Evolutionary conservation across 2,888 invertebrate species (phyloP).

Genomic region (Apantesis nais): DNA sequence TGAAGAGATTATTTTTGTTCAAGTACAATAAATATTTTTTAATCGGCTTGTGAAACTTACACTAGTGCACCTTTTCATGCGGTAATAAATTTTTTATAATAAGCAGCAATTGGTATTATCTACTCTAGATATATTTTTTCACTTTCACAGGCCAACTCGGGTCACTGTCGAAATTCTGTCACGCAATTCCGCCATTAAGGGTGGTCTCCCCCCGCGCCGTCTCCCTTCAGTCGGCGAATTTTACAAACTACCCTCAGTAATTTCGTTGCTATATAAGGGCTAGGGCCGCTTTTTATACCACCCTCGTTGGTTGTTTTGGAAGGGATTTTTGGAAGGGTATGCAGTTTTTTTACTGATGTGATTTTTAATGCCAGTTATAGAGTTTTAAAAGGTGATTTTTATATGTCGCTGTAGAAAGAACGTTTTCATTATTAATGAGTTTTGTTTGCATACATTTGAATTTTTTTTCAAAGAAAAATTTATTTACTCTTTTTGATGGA

Average conservation of each 20-base stretch:
- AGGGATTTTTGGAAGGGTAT: slow-evolving; percentile 65
- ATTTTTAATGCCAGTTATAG: slow-evolving; percentile 49
- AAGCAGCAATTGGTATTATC: slow-evolving; percentile 47
- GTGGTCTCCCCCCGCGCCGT: slow-evolving; percentile 61
- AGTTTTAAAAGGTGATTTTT: slow-evolving; percentile 4
- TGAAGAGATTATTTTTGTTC: neutral
- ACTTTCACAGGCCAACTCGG: slow-evolving; percentile 81
- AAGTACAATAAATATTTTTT: neutral
- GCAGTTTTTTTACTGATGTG: slow-evolving; percentile 62
- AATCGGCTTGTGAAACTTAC: neutral
- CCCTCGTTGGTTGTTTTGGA: slow-evolving; percentile 60
- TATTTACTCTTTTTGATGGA: neutral
- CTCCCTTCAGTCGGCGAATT: slow-evolving; percentile 73
- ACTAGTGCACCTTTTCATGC: neutral
- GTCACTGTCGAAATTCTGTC: slow-evolving; percentile 85
- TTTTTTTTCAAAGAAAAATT: neutral
- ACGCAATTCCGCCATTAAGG: slow-evolving; percentile 85
- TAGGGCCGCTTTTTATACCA: slow-evolving; percentile 65
- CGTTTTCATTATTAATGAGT: neutral
- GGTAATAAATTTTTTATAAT: neutral
- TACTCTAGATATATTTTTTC: slow-evolving; percentile 78
- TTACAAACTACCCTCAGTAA: slow-evolving; percentile 81
- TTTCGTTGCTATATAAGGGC: slow-evolving; percentile 70
- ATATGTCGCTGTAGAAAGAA: neutral
- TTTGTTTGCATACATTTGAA: neutral